Evolutionary conservation across 2,797 vertebrate genomes (phyloP), one percentile per base, ranked within the genome.

Genomic region (Balearica regulorum): DNA sequence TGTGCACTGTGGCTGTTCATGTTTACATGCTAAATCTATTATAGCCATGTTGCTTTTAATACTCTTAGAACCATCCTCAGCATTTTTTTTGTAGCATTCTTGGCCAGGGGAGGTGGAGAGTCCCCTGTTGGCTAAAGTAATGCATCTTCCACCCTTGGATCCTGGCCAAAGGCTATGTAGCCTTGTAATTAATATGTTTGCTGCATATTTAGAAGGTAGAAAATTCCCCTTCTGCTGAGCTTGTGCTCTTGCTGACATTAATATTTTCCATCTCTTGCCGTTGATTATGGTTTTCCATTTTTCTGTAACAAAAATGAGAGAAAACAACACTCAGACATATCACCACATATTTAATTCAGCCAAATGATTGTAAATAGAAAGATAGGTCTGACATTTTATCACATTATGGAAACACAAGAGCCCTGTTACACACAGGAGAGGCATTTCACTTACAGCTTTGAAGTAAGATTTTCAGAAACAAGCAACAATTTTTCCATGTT

Each of bases 181-280:
- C 53, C 35, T 83, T 46, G 53, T 83, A 81, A 92, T 92, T 89
- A 95, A 89, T 91, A 73, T 51, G 24, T 89, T 93, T 87, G 41
- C 28, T 90, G n/a, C 64, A 71, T 94, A 81, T 94, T 94, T 94
- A 92, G 57, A 80, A 89, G 51, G 71, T 51, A 89, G 62, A 90
- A 93, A 75, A 75, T 78, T 91, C 35, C 53, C 26, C 35, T 89
- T 94, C 71, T 95, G 68, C 68, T 94, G 81, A 93, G 49, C 64
- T 90, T 77, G 16, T 94, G 44, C 54, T 79, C 80, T 54, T 93
- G 35, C 39, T 93, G 77, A 91, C 64, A 72, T 86, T 54, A 91
- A 22, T 83, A 57, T 76, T 94, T 96, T 72, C 37, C 12, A 69
- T 68, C 46, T 89, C 65, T 87, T 89, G 19, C 25, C 71, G 48